Evolutionary conservation across 2,797 vertebrate species (phyloP).

Genomic region (Acanthopagrus latus): DNA sequence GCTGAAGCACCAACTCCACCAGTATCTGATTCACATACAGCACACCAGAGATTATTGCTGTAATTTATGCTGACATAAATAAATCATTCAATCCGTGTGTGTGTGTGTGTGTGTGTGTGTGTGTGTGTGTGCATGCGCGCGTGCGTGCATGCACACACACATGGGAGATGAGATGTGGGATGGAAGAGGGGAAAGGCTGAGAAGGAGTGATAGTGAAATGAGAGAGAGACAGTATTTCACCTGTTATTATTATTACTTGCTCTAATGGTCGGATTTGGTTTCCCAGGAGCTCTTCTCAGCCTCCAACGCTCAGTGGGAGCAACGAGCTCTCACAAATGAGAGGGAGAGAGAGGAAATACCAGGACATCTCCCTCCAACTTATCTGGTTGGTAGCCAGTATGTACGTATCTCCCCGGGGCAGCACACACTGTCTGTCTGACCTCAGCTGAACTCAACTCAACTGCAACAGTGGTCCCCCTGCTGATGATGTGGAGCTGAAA

Average conservation of each 20-base stretch:
- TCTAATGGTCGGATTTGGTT: constrained; percentile 55
- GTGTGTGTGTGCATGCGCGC: neutral
- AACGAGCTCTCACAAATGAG: constrained; percentile 24
- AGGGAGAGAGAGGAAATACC: constrained; percentile 34
- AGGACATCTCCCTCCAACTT: constrained; percentile 55
- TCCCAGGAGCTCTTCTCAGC: constrained; percentile 37
- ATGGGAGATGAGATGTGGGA: constrained; percentile 27
- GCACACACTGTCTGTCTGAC: constrained; percentile 70
- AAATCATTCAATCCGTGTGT: constrained; percentile 48
- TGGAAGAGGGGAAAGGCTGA: constrained; percentile 12
- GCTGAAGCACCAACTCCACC: constrained; percentile 34
- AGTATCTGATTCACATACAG: constrained; percentile 35
- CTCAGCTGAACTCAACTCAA: constrained; percentile 72
- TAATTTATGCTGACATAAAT: constrained; percentile 62
- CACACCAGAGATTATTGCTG: constrained; percentile 40
- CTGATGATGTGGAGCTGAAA: constrained; percentile 64
- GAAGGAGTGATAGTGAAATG: constrained; percentile 35
- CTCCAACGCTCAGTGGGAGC: constrained; percentile 32
- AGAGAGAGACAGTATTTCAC: constrained; percentile 41
- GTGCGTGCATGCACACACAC: neutral
- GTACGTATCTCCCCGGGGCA: constrained; percentile 59
- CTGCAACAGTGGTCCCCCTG: constrained; percentile 52
- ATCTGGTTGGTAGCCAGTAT: constrained; percentile 64
- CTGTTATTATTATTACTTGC: constrained; percentile 50
- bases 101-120: neutral